These are phyloP conservation scores for Drosophila eugracilis DNA, from an alignment of 1,140 invertebrate species.

Conservation along the genomic window DNA sequence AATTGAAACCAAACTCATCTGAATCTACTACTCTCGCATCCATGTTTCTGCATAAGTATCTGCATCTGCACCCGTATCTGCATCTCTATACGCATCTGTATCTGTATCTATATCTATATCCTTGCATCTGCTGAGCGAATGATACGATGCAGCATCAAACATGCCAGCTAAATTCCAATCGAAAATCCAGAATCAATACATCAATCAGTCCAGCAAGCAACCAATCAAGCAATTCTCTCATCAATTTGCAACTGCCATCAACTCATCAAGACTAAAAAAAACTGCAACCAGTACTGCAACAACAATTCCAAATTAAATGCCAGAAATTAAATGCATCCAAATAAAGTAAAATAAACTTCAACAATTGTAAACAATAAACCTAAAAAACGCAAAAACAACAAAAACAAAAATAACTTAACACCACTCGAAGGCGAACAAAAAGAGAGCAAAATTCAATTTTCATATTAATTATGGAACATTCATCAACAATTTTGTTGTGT, in stretches of 20 bases:
- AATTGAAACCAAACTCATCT: constrained; percentile 46
- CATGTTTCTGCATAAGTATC: constrained; percentile 50
- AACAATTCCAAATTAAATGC: constrained; percentile 25
- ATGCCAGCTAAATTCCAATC: constrained; percentile 57
- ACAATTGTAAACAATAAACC: constrained; percentile 26
- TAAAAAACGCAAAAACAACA: too few species aligned
- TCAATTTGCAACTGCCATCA: constrained; percentile 74
- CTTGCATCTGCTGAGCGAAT: constrained; percentile 29
- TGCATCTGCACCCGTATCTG: constrained; percentile 42
- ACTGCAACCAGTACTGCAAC: constrained; percentile 28
- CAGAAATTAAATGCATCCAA: constrained; percentile 56
- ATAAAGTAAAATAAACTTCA: constrained; percentile 59
- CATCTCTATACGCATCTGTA: constrained; percentile 42
- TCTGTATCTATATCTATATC: constrained; percentile 31
- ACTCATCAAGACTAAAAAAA: constrained; percentile 51
- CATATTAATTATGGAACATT: constrained; percentile 80
- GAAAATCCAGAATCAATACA: constrained; percentile 53
- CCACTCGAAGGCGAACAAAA: constrained; percentile 15
- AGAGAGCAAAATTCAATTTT: constrained; percentile 47
- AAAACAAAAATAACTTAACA: constrained; percentile 25
- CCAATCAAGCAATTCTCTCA: constrained; percentile 71
- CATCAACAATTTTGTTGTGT: constrained; percentile 78
- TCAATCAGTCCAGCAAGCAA: constrained; percentile 67
- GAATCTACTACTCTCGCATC: constrained; percentile 41
- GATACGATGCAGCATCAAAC: constrained; percentile 44